Conservation (phyloP, 2,888 invertebrate genomes). For the Pandemis corylana region DNA sequence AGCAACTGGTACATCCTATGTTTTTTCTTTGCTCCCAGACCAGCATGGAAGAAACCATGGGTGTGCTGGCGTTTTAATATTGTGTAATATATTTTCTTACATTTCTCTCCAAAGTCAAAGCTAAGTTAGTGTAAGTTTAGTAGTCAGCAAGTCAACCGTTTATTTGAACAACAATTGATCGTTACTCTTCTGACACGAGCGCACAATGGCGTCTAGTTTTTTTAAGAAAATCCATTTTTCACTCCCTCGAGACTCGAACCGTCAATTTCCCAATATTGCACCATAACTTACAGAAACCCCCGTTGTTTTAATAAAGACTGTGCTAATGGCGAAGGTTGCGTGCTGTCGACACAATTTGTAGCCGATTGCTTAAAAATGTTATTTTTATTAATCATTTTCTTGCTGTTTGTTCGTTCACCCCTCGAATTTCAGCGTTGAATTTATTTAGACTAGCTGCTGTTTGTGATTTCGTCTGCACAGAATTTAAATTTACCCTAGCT, state of each 20-base stretch:
- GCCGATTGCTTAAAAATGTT: neutral
- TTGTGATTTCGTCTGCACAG: too few species aligned
- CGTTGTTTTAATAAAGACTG: conserved; percentile 18
- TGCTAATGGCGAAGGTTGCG: conserved; percentile 5
- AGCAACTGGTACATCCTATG: too few species aligned
- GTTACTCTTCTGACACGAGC: too few species aligned
- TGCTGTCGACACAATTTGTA: conserved; percentile 10
- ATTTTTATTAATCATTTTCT: neutral
- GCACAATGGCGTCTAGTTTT: neutral
- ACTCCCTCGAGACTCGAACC: neutral
- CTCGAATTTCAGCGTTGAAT: neutral
- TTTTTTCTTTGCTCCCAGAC: too few species aligned
- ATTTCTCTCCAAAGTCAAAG: too few species aligned
- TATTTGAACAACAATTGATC: too few species aligned
- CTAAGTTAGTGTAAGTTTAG: too few species aligned
- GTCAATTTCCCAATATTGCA: conserved; percentile 15
- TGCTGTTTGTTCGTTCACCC: neutral
- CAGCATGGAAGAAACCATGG: too few species aligned
- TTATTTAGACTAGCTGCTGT: neutral
- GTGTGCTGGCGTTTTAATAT: too few species aligned
- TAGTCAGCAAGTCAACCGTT: too few species aligned
- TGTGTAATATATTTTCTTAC: too few species aligned
- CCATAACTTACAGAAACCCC: conserved; percentile 9
- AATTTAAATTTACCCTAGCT: too few species aligned
- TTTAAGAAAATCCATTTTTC: neutral